Base-by-base conservation (phyloP, 2,797 vertebrate species). In the Siniperca undulata region DNA sequence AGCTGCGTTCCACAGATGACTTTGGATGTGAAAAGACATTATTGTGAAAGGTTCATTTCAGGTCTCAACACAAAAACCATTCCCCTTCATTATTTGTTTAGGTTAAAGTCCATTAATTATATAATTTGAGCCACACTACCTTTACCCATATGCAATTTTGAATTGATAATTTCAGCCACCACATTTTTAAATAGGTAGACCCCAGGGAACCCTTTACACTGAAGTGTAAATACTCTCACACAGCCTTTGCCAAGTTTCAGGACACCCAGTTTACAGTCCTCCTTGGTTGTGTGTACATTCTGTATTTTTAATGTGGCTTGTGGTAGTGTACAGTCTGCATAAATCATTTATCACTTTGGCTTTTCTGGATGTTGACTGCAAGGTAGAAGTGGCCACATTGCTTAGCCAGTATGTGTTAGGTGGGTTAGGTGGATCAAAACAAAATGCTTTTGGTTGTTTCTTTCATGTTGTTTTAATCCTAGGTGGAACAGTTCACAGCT, bases 261-360 rank as follows among this genome's bases (percentile, higher is more conserved):
- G 24, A 82, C 79, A 42, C 20, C 30, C 7, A n/a, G 72, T 80
- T 75, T 62, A 65, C 65, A 73, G 16, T 64, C 62, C 58, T 60
- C 52, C 27, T 24, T 16, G 3, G 60, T 38, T n/a, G 59, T 90
- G 79, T 91, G 74, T 87, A 74, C 86, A 78, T 82, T 86, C 52
- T 93, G 78, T 90, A 85, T 92, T 85, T 93, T 88, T 91, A 87
- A 92, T 91, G 82, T 60, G 82, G 42, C 75, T 70, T n/a, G 74
- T 80, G 77, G 52, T 82, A 34, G 77, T 44, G 22, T 86, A 78
- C 72, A 78, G 78, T 85, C 71, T 52, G 46, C 76, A 58, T 90
- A 71, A 82, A 91, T 93, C 81, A 91, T 90, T 88, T 38, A 89
- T 85, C n/a, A 19, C 44, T 65, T 70, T 68, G 78, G 60, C 66